Evolutionary conservation across 2,113 vertebrate genomes (phyloP), one percentile per base, ranked within the genome.

Genomic region (Empidonax traillii): DNA sequence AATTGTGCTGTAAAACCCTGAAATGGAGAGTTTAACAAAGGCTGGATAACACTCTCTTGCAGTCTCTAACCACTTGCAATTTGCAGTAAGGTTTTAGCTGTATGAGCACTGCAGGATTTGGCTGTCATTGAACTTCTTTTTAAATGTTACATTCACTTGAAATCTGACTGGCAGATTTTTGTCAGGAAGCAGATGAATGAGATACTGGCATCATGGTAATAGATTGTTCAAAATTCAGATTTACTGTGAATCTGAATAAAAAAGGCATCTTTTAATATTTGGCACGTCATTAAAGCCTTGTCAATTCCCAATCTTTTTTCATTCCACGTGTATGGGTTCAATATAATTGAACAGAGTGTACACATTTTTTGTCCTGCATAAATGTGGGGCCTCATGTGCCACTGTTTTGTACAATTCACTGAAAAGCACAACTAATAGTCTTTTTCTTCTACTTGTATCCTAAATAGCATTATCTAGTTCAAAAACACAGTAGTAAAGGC

Each of bases 21-120:
- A 76, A 89, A 93, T 25, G 41, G 63, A 90, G 43, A 23, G 43
- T 89, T 89, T 91, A 84, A 94, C 82, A 88, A 95, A 93, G 51
- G 59, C 79, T 55, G 43, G 71, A 87, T 59, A 76, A 67, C 75
- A 71, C 94, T 90, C 80, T 77, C 79, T 80, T 2, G 0, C 49
- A 16, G 33, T 33, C 33, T 69, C 35, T 77, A 91, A 74, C 55
- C 0, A 0, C 75, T 67, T 35, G 47, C 56, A 86, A 72, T 90
- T 78, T 86, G 82, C 33, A 17, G 51, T 55, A 0, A 0, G 33
- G 39, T 47, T 90, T 95, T 88, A 83, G 82, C 16, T 2, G 31
- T 27, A 13, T 5, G 16, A 92, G 58, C 61, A 1, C 49, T 2
- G 12, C 81, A 91, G 85, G 87, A 58, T 93, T 95, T 95, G 67